A percentile compares a stretch with the other conserved stretches of the same genome.
Evolutionary conservation across 1,140 invertebrate genomes (phyloP).

Genomic region (Camponotus pennsylvanicus): DNA sequence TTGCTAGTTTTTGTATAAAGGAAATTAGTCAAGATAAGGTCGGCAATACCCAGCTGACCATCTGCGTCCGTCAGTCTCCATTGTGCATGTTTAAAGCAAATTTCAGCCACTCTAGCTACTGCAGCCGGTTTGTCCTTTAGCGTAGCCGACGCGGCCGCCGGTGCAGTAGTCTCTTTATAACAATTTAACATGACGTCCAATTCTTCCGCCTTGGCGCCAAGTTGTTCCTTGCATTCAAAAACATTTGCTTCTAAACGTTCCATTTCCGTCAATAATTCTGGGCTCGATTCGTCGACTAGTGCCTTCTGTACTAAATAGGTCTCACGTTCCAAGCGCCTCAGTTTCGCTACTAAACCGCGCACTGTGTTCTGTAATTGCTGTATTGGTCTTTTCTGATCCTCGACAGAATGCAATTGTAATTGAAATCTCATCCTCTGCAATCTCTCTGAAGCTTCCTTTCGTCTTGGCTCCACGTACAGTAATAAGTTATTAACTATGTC

Average conservation of each 20-base stretch:
- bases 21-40: conserved; percentile 98
- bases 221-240: conserved; percentile 95
- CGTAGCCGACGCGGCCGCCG: conserved; percentile 82
- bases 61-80: conserved; percentile 99
- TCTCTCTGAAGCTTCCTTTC: conserved; percentile 96
- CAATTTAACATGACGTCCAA: conserved; percentile 95
- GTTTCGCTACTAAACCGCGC: conserved; percentile 92
- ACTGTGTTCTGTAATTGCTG: conserved; percentile 96
- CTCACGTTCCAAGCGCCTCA: conserved; percentile 95
- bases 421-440: conserved; percentile 97
- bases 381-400: conserved; percentile 96
- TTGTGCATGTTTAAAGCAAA: conserved; percentile 99
- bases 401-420: conserved; percentile 94
- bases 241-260: conserved; percentile 92
- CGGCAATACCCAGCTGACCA: conserved; percentile 98
- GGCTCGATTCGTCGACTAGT: conserved; percentile 78
- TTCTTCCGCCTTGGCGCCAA: conserved; percentile 95
- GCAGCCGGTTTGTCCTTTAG: conserved; percentile 89
- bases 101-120: conserved; percentile 96
- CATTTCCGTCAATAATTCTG: conserved; percentile 89
- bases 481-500: conserved; percentile 99
- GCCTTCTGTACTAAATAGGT: conserved; percentile 92
- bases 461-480: conserved; percentile 97
- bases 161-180: conserved; percentile 92
- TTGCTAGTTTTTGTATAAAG: conserved; percentile 98